These are phyloP conservation scores for Hydropotes inermis DNA, from an alignment of 2,113 vertebrate genomes.

Conservation along the genomic window DNA sequence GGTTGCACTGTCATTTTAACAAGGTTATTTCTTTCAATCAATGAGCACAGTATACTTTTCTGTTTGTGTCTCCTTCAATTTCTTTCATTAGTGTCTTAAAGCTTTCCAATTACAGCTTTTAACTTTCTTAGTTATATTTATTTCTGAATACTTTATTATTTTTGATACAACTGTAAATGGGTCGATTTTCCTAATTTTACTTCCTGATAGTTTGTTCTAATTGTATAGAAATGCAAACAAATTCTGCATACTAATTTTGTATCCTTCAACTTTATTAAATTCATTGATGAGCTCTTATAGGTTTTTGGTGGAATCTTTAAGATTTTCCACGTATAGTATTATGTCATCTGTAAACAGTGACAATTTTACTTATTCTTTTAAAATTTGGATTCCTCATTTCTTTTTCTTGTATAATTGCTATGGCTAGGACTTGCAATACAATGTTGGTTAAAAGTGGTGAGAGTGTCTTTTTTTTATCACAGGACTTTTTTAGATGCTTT, in stretches of 20 bases:
- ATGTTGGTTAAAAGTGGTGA: not conserved
- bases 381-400: not conserved
- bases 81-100: not conserved
- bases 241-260: not conserved
- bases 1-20: not conserved
- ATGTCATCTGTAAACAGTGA: not conserved
- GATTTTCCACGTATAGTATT: not conserved
- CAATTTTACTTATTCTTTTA: not conserved
- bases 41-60: not conserved
- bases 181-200: not conserved
- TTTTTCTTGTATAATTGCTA: not conserved
- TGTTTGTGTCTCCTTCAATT: not conserved
- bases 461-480: rapidly evolving
- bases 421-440: not conserved
- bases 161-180: not conserved
- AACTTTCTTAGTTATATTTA: not conserved
- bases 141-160: not conserved
- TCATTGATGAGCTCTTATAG: not conserved
- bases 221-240: not conserved
- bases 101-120: not conserved
- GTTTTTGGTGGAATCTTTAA: not conserved
- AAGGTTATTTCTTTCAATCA: not conserved
- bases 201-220: not conserved
- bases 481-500: not conserved
- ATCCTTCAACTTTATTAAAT: not conserved